A percentile compares a stretch with the other conserved stretches of the same genome.
These are phyloP conservation scores for Triplophysa tibetana DNA, from an alignment of 2,113 vertebrate species.

Conservation along the genomic window DNA sequence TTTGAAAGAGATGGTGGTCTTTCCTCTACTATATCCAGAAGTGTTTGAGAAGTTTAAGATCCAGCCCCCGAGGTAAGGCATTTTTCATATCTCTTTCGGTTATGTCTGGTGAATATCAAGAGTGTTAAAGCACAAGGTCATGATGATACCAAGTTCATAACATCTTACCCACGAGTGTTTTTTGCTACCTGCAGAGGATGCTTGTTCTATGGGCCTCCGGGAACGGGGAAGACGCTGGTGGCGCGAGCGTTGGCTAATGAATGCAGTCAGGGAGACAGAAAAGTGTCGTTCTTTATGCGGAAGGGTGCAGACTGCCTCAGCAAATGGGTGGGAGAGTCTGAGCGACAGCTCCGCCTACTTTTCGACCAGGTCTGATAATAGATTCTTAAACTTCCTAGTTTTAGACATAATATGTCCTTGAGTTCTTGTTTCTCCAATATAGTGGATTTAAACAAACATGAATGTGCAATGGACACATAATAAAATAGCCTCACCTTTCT, in stretches of 20 bases:
- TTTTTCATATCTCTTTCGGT: no score
- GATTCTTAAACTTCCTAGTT: not conserved
- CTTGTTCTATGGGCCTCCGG: conserved; percentile 97
- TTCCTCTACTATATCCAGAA: conserved; percentile 96
- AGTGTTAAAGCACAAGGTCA: no score
- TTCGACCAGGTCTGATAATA: conserved; percentile 90
- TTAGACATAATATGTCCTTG: not conserved
- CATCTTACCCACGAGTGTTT: not conserved
- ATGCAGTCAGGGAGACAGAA: conserved; percentile 95
- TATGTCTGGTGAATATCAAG: no score
- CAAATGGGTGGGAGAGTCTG: conserved; percentile 99
- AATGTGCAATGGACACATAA: no score
- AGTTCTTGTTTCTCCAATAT: not conserved
- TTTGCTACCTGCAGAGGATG: conserved; percentile 83
- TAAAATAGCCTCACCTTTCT: not conserved
- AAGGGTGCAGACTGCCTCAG: conserved; percentile 99
- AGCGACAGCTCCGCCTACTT: conserved; percentile 95
- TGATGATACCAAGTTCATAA: not conserved
- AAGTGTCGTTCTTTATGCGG: conserved; percentile 98
- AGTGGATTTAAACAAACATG: no score
- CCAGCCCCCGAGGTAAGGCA: conserved; percentile 90
- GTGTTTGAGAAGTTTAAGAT: conserved; percentile 99
- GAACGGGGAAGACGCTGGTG: conserved; percentile 97
- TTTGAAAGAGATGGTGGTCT: conserved; percentile 98
- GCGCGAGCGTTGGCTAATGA: conserved; percentile 97